These are phyloP conservation scores for Tenthredo mesomela DNA, from an alignment of 2,888 invertebrate genomes.

Conservation along the genomic window DNA sequence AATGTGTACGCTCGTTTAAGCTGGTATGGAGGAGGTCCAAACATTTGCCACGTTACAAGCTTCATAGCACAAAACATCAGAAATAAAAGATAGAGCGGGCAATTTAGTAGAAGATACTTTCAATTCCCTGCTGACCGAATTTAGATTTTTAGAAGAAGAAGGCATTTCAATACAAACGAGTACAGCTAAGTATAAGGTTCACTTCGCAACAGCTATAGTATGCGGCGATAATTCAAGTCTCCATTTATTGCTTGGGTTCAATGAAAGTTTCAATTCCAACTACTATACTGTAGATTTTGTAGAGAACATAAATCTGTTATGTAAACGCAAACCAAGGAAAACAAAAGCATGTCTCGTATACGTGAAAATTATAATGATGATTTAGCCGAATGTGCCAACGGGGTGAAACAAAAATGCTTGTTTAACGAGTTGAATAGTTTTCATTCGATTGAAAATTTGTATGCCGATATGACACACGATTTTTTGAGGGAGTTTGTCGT, in stretches of 20 bases:
- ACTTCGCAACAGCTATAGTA: constrained; percentile 57
- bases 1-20: too few species aligned
- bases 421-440: neutral
- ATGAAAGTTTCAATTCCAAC: constrained; percentile 58
- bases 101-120: constrained; percentile 7
- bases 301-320: neutral
- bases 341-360: neutral
- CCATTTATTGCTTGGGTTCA: constrained; percentile 56
- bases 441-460: neutral
- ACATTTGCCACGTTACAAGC: too few species aligned
- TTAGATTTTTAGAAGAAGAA: constrained; percentile 52
- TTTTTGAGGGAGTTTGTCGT: constrained; percentile 48
- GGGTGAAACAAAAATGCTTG: constrained; percentile 41
- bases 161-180: constrained; percentile 46
- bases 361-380: neutral
- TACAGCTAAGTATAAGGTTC: constrained; percentile 48
- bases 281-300: neutral
- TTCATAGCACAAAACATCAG: constrained; percentile 57
- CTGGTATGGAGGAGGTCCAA: too few species aligned
- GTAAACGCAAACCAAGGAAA: neutral
- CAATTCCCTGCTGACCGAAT: constrained; percentile 53
- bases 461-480: constrained; percentile 52
- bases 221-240: constrained; percentile 53
- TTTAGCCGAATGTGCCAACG: neutral
- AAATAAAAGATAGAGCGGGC: constrained; percentile 53